Evolutionary conservation across 2,888 invertebrate species (phyloP).

Genomic region (Thera obeliscata): DNA sequence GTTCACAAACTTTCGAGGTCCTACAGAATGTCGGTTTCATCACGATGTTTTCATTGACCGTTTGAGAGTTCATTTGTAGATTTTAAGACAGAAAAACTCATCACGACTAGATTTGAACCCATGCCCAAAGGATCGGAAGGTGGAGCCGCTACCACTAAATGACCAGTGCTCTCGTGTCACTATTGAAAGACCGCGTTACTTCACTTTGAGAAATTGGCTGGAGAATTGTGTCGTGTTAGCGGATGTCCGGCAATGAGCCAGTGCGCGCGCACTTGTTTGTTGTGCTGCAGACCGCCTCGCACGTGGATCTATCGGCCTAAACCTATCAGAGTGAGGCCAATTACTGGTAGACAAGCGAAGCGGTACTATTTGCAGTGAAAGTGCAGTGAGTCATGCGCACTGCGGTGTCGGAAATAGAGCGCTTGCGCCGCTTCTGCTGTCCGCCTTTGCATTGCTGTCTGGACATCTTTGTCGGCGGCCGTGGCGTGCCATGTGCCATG

Average conservation of each 20-base stretch:
- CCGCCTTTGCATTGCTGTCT: slow-evolving; percentile 29
- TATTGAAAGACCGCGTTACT: slow-evolving; percentile 4
- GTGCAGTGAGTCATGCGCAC: slow-evolving; percentile 71
- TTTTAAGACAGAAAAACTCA: too few species aligned
- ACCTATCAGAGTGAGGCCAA: slow-evolving; percentile 58
- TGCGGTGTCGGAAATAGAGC: slow-evolving; percentile 66
- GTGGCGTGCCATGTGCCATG: not conserved
- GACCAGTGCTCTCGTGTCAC: slow-evolving; percentile 3
- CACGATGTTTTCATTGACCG: too few species aligned
- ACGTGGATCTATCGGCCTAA: slow-evolving; percentile 43
- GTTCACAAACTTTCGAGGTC: too few species aligned
- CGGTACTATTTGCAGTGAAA: slow-evolving; percentile 73
- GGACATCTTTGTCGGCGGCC: slow-evolving; percentile 22
- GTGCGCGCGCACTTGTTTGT: slow-evolving; percentile 40
- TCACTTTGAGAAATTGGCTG: slow-evolving; percentile 34
- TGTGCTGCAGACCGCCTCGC: slow-evolving; percentile 26
- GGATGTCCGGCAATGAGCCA: slow-evolving; percentile 43
- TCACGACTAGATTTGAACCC: too few species aligned
- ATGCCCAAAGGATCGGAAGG: too few species aligned
- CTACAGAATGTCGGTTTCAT: too few species aligned
- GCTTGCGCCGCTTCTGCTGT: slow-evolving; percentile 37
- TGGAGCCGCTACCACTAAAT: too few species aligned
- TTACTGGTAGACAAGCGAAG: slow-evolving; percentile 61
- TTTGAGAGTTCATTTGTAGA: too few species aligned
- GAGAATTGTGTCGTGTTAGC: slow-evolving; percentile 45